Conservation (phyloP, 1,140 invertebrate genomes). For the Drosophila tropicalis region DNA sequence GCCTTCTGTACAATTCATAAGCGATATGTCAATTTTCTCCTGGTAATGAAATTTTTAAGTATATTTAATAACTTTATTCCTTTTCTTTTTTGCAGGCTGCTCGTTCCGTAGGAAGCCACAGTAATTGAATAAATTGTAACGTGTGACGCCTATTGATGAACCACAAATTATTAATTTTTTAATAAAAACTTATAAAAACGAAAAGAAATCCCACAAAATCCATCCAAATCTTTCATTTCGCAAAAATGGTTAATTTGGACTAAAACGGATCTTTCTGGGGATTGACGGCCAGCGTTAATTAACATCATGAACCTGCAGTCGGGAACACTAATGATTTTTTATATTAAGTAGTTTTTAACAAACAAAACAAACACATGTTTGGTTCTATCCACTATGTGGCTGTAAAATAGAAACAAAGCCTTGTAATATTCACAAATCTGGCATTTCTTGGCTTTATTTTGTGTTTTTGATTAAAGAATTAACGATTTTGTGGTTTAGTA, state of each 20-base stretch:
- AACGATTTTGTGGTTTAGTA: conserved; percentile 51
- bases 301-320: conserved; percentile 27
- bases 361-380: conserved; percentile 5
- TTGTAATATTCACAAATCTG: conserved; percentile 44
- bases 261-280: conserved; percentile 11
- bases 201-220: conserved; percentile 62
- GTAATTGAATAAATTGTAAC: conserved; percentile 84
- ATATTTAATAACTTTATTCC: conserved; percentile 8
- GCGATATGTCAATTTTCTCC: no score
- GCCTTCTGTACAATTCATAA: no score
- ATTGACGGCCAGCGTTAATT: not conserved
- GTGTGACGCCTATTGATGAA: conserved; percentile 55
- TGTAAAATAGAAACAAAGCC: conserved; percentile 40
- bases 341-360: conserved; percentile 40
- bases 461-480: conserved; percentile 59
- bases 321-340: conserved; percentile 36
- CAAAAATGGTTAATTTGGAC: conserved; percentile 32
- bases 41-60: not conserved
- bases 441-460: conserved; percentile 43
- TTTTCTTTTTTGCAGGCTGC: conserved; percentile 88
- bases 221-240: conserved; percentile 34
- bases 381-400: conserved; percentile 1
- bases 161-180: conserved; percentile 82
- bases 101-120: conserved; percentile 98
- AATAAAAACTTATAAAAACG: conserved; percentile 75